Conservation (phyloP, 2,888 invertebrate genomes). For the Synanthedon vespiformis region DNA sequence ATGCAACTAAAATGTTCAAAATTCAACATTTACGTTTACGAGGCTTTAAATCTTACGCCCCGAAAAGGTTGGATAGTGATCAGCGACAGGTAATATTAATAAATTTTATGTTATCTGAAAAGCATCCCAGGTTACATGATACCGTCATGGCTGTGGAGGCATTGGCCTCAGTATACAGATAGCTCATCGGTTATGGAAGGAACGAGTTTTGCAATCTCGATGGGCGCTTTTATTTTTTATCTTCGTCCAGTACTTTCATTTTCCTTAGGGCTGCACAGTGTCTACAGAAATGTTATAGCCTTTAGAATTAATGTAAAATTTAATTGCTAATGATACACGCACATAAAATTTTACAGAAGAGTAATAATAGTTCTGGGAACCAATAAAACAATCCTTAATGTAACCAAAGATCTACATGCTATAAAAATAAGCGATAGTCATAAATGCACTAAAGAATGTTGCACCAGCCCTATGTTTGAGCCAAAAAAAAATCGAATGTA, state of each 20-base stretch:
- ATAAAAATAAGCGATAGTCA: slow-evolving; percentile 1
- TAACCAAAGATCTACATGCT: too few relatives aligned
- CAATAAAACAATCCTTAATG: too few relatives aligned
- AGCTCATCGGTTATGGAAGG: slow-evolving; percentile 18
- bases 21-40: not conserved
- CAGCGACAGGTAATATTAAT: slow-evolving; percentile 12
- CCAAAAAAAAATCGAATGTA: slow-evolving; percentile 19
- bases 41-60: not conserved
- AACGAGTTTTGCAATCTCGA: slow-evolving; percentile 40
- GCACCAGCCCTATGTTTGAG: slow-evolving; percentile 2
- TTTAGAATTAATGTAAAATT: too few relatives aligned
- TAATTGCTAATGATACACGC: too few relatives aligned
- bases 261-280: slow-evolving; percentile 8
- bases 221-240: slow-evolving; percentile 16
- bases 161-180: slow-evolving; percentile 23
- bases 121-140: slow-evolving; percentile 8
- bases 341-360: too few relatives aligned
- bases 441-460: too few relatives aligned
- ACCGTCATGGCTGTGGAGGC: slow-evolving; percentile 19
- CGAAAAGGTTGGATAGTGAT: not conserved
- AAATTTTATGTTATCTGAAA: slow-evolving; percentile 26
- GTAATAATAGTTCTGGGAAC: too few relatives aligned
- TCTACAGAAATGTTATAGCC: not conserved
- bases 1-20: slow-evolving; percentile 7
- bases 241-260: slow-evolving; percentile 14